phyloP scores from a whole-genome alignment of 1,140 invertebrate genomes.

The Epicauta chinensis region DNA sequence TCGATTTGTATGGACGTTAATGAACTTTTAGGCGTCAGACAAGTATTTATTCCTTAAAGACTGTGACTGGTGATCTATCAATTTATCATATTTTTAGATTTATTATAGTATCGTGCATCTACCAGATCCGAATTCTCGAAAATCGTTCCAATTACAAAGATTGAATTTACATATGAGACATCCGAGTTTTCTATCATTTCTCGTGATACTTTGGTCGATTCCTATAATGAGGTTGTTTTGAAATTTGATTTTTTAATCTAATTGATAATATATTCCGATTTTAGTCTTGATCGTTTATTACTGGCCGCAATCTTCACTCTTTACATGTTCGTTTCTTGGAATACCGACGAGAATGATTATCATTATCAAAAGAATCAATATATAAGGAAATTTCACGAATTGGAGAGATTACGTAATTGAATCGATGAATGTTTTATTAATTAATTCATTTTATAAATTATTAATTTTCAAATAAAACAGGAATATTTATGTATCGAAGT shows the following conservation, averaged over 20 bases:
- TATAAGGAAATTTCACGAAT: constrained; percentile 35
- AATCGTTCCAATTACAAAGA: constrained; percentile 44
- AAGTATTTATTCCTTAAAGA: constrained; percentile 37
- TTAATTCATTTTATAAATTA: not conserved
- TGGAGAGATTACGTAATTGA: constrained; percentile 13
- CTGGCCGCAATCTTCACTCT: constrained; percentile 43
- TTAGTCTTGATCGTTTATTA: constrained; percentile 47
- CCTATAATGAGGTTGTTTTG: constrained; percentile 48
- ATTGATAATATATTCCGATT: constrained; percentile 33
- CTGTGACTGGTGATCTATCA: too few relatives aligned
- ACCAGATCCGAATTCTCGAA: constrained; percentile 43
- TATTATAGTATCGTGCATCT: constrained; percentile 46
- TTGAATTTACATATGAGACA: constrained; percentile 50
- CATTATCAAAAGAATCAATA: constrained; percentile 43
- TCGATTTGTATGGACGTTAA: constrained; percentile 56
- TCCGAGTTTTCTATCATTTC: constrained; percentile 50
- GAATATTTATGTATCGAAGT: not conserved
- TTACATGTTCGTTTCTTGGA: constrained; percentile 50
- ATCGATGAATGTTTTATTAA: not conserved
- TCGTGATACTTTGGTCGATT: constrained; percentile 48
- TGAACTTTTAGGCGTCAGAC: constrained; percentile 54
- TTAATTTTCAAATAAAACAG: not conserved
- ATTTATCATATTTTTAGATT: constrained; percentile 23
- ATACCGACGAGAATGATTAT: constrained; percentile 47
- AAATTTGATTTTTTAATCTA: constrained; percentile 8